These are phyloP conservation scores for Todiramphus saurophagus DNA, from an alignment of 2,113 vertebrate species.

Conservation along the genomic window DNA sequence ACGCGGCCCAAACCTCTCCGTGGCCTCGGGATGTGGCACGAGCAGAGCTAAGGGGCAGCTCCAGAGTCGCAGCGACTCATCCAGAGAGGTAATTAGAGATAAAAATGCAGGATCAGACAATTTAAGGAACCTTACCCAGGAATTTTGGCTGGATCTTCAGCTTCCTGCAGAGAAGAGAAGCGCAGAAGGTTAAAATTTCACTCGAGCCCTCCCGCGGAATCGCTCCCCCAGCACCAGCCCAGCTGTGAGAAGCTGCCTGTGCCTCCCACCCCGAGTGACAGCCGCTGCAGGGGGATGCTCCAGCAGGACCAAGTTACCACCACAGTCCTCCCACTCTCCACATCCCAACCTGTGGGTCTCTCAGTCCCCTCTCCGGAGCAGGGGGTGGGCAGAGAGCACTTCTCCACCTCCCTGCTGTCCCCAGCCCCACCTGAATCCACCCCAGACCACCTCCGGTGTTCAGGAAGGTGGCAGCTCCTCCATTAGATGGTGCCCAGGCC, in stretches of 20 bases:
- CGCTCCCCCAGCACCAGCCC: not conserved
- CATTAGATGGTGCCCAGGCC: no score
- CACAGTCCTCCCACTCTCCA: not conserved
- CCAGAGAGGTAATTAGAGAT: fast-evolving
- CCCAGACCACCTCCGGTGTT: not conserved
- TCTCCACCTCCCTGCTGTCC: not conserved
- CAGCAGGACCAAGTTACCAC: not conserved
- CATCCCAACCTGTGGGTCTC: not conserved
- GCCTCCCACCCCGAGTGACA: fast-evolving
- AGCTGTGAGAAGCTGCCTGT: fast-evolving
- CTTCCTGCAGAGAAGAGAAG: conserved; percentile 71
- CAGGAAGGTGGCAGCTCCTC: no score
- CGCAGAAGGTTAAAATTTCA: not conserved
- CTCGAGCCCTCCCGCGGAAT: fast-evolving
- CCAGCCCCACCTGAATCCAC: not conserved
- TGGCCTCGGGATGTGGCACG: fast-evolving
- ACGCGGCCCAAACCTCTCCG: not conserved
- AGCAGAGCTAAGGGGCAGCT: fast-evolving
- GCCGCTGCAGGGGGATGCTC: not conserved
- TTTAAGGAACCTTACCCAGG: conserved; percentile 55
- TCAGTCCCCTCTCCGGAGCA: not conserved
- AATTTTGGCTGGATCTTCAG: conserved; percentile 69
- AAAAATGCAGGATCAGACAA: fast-evolving
- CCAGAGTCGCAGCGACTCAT: not conserved
- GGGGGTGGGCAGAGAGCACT: not conserved